Conservation (phyloP, 2,888 invertebrate genomes). For the Alviniconcha strummeri region DNA sequence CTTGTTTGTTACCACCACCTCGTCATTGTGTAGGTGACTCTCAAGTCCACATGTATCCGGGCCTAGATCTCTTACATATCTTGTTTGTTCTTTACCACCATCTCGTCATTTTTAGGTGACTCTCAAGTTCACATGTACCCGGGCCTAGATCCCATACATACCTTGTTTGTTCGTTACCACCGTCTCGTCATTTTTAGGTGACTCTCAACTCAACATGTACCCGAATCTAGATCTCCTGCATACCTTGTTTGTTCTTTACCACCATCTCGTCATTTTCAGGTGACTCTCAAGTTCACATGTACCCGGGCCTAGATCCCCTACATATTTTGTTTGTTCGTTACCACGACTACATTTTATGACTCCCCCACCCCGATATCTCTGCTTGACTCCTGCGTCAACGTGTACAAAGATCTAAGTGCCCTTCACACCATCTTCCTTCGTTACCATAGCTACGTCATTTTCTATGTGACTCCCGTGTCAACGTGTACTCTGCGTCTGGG, state of each 20-base stretch:
- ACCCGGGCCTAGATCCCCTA: slow-evolving; percentile 31
- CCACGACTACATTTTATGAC: no score
- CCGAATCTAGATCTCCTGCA: not conserved
- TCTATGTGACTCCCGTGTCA: no score
- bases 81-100: no score
- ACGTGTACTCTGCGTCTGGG: not conserved
- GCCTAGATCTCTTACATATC: slow-evolving; percentile 32
- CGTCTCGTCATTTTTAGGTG: slow-evolving; percentile 33
- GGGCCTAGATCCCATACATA: not conserved
- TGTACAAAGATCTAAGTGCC: slow-evolving; percentile 28
- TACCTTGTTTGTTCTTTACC: slow-evolving; percentile 8
- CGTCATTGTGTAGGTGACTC: slow-evolving; percentile 1
- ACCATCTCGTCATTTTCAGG: slow-evolving; percentile 38
- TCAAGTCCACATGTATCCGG: no score
- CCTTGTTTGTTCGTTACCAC: slow-evolving; percentile 39
- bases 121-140: no score
- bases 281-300: slow-evolving; percentile 45
- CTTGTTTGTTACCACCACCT: slow-evolving; percentile 40
- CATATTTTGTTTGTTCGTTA: no score
- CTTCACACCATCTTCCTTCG: not conserved
- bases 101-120: no score
- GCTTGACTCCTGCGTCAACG: no score
- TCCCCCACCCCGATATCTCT: no score
- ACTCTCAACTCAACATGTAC: no score
- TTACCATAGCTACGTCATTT: no score